Percentiles rank a stretch among this genome's conserved stretches.
Conservation (phyloP, 2,888 invertebrate species). For the Aromia moschata region DNA sequence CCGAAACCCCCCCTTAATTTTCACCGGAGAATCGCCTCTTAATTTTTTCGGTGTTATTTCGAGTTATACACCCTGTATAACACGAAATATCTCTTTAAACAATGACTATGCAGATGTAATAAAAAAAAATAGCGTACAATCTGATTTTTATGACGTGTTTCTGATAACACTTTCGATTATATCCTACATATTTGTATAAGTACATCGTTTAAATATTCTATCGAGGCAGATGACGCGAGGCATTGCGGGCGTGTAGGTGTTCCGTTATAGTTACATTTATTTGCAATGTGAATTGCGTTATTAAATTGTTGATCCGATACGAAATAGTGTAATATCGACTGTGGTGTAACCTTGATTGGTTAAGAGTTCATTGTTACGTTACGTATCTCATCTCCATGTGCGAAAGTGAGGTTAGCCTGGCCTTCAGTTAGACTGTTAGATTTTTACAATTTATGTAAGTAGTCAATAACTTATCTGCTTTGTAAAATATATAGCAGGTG, state of each 20-base stretch:
- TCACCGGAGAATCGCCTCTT: too few species aligned
- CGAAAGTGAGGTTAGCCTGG: too few species aligned
- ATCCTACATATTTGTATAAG: not conserved
- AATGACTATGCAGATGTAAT: not conserved
- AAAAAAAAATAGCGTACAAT: not conserved
- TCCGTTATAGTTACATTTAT: not conserved
- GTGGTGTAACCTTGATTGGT: not conserved
- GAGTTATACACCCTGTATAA: too few species aligned
- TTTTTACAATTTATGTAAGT: too few species aligned
- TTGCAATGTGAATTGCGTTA: not conserved
- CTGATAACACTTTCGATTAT: not conserved
- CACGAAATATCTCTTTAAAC: too few species aligned
- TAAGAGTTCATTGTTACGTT: not conserved
- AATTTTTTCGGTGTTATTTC: too few species aligned
- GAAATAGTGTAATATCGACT: not conserved
- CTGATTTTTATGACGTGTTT: too few species aligned
- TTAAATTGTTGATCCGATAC: not conserved
- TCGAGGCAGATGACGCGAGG: not conserved
- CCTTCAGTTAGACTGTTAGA: too few species aligned
- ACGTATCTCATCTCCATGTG: not conserved
- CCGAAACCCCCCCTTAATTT: too few species aligned
- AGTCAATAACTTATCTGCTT: too few species aligned
- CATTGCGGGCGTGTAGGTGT: not conserved
- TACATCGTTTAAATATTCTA: not conserved
- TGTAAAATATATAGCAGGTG: too few species aligned